Base-by-base conservation (phyloP, 2,888 invertebrate species). In the Phasia obesa region DNA sequence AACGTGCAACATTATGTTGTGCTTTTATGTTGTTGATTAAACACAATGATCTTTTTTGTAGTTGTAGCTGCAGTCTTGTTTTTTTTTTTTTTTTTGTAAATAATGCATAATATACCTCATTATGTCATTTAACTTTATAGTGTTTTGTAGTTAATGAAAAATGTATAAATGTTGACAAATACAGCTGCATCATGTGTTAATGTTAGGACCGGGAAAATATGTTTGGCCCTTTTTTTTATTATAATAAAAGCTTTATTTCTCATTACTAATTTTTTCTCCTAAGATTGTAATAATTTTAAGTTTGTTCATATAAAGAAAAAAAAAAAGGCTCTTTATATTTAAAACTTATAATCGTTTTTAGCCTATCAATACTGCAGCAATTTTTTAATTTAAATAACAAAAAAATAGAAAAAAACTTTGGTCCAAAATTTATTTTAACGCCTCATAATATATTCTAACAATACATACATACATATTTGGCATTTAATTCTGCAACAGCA, bases 151-250 rank as follows among this genome's bases (percentile, higher is more conserved):
- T 86, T 87, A 85, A 88, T 89, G 87, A 85, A 71, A 76, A 67
- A 70, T 55, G 44, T 47, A 88, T 86, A 87, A 86, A 87, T 88
- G 85, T 85, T 86, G 0, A 49, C 25, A 59, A 25, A 59, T 87
- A 73, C 86, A 85, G 84, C 55, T 75, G 70, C 74, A 65, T 15
- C 53, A 42, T 70, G n/a, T 51, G 49, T 11, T 25, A 5, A 13
- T 70, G 35, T 70, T 77, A 13, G 77, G 60, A n/a, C n/a, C n/a
- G 35, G 47, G 25, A 35, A 19, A 19, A 19, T 47, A 2, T 7
- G 17, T 13, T 17, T 47, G 15, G 15, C 1, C 15, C 38, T n/a
- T n/a, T 42, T 4, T n/a, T 15, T 4, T 3, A 42, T 5, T 27
- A 5, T 27, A 27, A 27, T 27, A 27, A 27, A 27, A 27, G 27